A percentile compares a stretch with the other conserved stretches of the same genome.
Evolutionary conservation across 1,140 invertebrate genomes (phyloP).

Genomic region (Drosophila funebris): DNA sequence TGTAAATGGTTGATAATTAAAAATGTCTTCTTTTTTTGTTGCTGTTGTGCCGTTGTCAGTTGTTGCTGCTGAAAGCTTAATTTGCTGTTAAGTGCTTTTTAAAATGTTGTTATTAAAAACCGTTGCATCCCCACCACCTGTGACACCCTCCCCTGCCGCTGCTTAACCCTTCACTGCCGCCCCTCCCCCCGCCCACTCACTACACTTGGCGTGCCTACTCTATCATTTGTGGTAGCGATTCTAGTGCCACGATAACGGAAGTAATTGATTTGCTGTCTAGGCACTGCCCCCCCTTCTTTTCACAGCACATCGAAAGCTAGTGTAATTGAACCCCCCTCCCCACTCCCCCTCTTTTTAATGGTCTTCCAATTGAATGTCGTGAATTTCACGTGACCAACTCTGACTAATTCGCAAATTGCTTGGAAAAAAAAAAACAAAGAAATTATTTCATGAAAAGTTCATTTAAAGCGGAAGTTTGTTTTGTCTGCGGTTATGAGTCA

Average conservation of each 20-base stretch:
- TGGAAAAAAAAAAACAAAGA: background rate
- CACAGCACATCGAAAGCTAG: background rate
- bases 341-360: background rate
- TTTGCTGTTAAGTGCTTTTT: conserved; percentile 73
- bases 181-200: too few species aligned
- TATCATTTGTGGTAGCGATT: conserved; percentile 39
- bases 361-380: background rate
- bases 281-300: background rate
- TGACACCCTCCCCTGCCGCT: background rate
- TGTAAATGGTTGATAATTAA: conserved; percentile 71
- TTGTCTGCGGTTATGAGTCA: background rate
- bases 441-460: background rate
- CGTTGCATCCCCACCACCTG: background rate
- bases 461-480: background rate
- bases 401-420: background rate
- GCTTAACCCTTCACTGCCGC: background rate
- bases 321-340: too few species aligned
- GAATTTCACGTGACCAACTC: conserved; percentile 8
- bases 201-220: conserved; percentile 21
- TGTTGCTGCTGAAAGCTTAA: conserved; percentile 69
- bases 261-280: conserved; percentile 58
- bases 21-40: conserved; percentile 69
- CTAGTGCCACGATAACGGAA: conserved; percentile 38
- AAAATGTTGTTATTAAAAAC: conserved; percentile 71
- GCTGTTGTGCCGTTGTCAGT: conserved; percentile 35